phyloP scores from a whole-genome alignment of 2,888 invertebrate species.

The Lithophane socia region DNA sequence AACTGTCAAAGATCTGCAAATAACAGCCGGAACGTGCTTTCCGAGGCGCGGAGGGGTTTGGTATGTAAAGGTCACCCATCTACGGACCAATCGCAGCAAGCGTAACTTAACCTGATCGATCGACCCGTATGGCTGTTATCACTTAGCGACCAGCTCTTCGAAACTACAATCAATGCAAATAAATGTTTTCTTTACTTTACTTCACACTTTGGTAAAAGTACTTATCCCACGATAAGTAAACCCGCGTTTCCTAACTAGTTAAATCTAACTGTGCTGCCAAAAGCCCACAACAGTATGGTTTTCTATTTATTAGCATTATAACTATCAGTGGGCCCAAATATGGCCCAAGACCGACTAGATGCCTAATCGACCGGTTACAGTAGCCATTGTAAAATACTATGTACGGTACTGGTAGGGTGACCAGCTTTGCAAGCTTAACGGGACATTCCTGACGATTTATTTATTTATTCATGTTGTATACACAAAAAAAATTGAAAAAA shows the following conservation, averaged over 20 bases:
- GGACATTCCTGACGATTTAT: slow-evolving; percentile 18
- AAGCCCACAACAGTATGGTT: slow-evolving; percentile 41
- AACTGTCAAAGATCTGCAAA: too few relatives aligned
- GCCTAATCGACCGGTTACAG: slow-evolving; percentile 62
- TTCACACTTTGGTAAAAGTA: neutral
- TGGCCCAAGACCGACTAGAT: slow-evolving; percentile 57
- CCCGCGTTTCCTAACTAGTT: slow-evolving; percentile 3
- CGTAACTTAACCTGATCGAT: too few relatives aligned
- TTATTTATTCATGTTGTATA: neutral
- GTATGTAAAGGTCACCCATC: too few relatives aligned
- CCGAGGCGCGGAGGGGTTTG: too few relatives aligned
- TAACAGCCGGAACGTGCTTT: too few relatives aligned
- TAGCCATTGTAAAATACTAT: slow-evolving; percentile 60
- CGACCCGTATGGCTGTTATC: too few relatives aligned
- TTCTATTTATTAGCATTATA: slow-evolving; percentile 62
- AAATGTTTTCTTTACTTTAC: too few relatives aligned
- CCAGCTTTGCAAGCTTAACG: neutral
- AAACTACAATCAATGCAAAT: too few relatives aligned
- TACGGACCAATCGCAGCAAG: too few relatives aligned
- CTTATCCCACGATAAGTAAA: slow-evolving; percentile 7
- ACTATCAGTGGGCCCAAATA: slow-evolving; percentile 65
- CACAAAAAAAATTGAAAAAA: neutral
- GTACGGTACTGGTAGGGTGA: slow-evolving; percentile 32
- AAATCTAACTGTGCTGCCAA: slow-evolving; percentile 35
- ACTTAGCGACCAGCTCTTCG: neutral